phyloP scores from a whole-genome alignment of 2,113 vertebrate species.

The Urocolius indicus region DNA sequence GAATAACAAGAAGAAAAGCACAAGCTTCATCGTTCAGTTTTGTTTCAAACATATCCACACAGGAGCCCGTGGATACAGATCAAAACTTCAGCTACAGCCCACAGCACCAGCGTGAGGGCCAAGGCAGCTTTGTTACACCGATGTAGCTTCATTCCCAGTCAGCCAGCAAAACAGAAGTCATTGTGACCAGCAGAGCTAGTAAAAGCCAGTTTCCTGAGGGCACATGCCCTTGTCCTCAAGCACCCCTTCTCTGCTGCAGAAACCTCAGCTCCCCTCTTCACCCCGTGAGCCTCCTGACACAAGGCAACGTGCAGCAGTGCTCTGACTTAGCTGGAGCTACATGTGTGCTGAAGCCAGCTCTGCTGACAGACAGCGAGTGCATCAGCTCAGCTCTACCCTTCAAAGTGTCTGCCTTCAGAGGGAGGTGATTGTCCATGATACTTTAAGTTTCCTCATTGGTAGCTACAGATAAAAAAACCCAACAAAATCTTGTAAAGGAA shows the following conservation, averaged over 20 bases:
- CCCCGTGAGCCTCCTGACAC: neutral
- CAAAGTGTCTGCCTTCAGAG: neutral
- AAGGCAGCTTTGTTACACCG: neutral
- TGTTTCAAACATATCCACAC: neutral
- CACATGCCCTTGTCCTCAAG: neutral
- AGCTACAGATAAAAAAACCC: neutral
- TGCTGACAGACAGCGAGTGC: neutral
- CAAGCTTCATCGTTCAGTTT: neutral
- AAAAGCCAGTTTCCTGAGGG: neutral
- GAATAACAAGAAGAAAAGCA: neutral
- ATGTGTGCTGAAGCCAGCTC: neutral
- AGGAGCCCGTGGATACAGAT: neutral
- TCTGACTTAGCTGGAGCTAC: neutral
- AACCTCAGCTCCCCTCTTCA: neutral
- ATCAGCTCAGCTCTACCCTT: neutral
- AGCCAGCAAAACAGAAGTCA: neutral
- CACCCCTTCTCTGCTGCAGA: neutral
- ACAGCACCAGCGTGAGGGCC: accelerated
- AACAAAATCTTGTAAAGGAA: neutral
- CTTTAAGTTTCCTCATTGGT: neutral
- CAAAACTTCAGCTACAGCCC: neutral
- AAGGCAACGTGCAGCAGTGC: neutral
- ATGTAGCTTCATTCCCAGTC: neutral
- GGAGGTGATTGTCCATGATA: neutral
- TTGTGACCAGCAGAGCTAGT: neutral